phyloP scores from a whole-genome alignment of 2,113 vertebrate genomes.

The Cheirogaleus medius region DNA sequence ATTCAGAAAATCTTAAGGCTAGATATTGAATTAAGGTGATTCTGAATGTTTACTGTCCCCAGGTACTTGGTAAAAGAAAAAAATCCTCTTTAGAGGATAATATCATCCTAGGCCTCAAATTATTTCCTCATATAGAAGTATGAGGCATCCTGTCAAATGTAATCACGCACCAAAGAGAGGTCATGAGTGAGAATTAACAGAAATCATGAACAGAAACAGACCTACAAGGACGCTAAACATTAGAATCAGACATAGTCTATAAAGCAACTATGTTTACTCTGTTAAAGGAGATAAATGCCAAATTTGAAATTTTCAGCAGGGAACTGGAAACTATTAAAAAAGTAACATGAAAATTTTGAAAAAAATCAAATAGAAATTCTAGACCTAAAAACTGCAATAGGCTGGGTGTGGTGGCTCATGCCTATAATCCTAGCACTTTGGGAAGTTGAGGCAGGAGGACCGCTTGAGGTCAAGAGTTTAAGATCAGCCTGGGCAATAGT shows the following conservation, averaged over 20 bases:
- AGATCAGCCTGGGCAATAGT: no score
- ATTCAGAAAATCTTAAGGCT: background rate
- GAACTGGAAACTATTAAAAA: constrained; percentile 8
- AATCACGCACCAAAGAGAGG: background rate
- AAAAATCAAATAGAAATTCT: background rate
- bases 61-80: background rate
- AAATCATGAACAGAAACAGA: constrained; percentile 6
- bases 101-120: background rate
- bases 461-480: no score
- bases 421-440: background rate
- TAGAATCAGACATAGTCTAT: background rate
- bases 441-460: background rate
- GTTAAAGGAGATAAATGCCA: background rate
- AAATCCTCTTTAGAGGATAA: background rate
- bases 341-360: background rate
- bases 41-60: background rate
- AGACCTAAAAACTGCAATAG: no score
- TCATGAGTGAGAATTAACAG: background rate
- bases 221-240: background rate
- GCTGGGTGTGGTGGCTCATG: no score
- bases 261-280: background rate
- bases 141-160: background rate
- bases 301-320: background rate
- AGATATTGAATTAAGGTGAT: background rate
- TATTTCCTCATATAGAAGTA: background rate